phyloP scores from a whole-genome alignment of 2,113 vertebrate genomes.

The Phainopepla nitens region DNA sequence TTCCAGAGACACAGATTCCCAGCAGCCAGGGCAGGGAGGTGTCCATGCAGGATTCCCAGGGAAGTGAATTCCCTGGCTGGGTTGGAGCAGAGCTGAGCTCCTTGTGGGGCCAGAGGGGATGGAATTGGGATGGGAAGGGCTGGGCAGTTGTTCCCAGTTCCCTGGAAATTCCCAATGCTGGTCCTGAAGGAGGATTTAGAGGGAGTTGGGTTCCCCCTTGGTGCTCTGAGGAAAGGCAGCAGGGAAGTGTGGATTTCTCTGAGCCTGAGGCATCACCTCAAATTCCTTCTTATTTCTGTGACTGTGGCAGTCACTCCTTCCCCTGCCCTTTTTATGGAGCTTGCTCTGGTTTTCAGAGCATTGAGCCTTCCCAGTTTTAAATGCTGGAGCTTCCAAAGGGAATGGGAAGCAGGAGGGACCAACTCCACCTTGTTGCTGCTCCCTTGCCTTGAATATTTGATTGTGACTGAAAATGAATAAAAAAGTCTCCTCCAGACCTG shows the following conservation, averaged over 20 bases:
- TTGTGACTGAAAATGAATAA: neutral
- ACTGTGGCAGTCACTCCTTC: neutral
- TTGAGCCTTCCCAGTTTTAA: neutral
- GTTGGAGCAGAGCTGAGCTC: neutral
- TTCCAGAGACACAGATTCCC: neutral
- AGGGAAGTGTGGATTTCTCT: neutral
- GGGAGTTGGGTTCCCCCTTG: neutral
- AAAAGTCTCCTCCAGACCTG: neutral
- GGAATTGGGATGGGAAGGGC: fast-evolving
- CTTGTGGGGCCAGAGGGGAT: fast-evolving
- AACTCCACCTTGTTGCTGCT: neutral
- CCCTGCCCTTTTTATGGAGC: neutral
- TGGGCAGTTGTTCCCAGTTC: neutral
- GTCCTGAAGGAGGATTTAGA: neutral
- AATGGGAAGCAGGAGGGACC: neutral
- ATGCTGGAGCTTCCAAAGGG: neutral
- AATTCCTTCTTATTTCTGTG: neutral
- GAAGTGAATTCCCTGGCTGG: neutral
- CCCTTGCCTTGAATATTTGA: neutral
- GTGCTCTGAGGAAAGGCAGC: neutral
- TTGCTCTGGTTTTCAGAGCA: neutral
- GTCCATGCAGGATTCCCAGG: neutral
- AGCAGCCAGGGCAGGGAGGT: neutral
- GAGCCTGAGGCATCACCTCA: neutral
- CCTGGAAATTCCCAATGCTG: neutral